A percentile compares a stretch with the other conserved stretches of the same genome.
Conservation (phyloP, 2,113 vertebrate genomes). For the Mesoclemmys tuberculata region DNA sequence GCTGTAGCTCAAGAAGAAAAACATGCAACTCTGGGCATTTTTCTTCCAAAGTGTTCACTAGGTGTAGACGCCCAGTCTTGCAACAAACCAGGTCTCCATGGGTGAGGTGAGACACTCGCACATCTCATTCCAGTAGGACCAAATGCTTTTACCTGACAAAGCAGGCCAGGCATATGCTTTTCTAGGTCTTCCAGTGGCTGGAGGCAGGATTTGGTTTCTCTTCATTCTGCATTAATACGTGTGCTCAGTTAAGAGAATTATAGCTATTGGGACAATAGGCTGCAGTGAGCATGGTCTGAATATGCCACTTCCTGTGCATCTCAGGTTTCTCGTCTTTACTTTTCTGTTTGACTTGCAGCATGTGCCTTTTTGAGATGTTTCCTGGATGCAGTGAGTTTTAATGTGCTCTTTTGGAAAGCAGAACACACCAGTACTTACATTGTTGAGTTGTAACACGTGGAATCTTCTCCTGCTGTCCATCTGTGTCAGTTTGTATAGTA, state of each 20-base stretch:
- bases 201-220: neutral
- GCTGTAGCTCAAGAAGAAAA: too few species aligned
- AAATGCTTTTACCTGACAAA: neutral
- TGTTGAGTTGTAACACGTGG: neutral
- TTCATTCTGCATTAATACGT: neutral
- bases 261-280: neutral
- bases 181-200: neutral
- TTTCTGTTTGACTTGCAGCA: neutral
- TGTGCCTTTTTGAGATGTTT: too few species aligned
- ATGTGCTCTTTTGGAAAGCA: neutral
- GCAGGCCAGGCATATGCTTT: neutral
- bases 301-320: neutral
- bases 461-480: neutral
- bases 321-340: neutral
- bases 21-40: too few species aligned
- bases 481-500: neutral
- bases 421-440: neutral
- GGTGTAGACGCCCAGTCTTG: neutral
- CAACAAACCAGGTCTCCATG: neutral
- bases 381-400: neutral
- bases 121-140: conserved; percentile 11
- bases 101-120: neutral
- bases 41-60: neutral
- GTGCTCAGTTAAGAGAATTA: neutral
- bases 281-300: neutral